Base-by-base conservation (phyloP, 2,113 vertebrate species). In the Campylorhamphus procurvoides region DNA sequence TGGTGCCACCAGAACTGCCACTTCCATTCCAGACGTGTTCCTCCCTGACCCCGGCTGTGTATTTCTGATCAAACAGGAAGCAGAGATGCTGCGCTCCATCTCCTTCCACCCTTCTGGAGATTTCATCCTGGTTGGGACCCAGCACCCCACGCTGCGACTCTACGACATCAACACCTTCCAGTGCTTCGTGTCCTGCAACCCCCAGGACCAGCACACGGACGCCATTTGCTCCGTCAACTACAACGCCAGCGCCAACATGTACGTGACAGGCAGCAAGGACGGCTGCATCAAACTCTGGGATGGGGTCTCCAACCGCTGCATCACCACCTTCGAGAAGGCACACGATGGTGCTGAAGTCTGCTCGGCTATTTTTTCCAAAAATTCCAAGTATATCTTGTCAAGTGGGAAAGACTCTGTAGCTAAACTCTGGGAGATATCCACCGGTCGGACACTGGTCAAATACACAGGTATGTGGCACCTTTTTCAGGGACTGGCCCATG, bases 221-320 rank as follows among this genome's bases (percentile, higher is more conserved):
- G 99, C 99, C 35, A 99, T 99, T 75, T 99, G 98, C 47, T 99
- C 99, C 1, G 99, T 99, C 27, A 98, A 98, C 93, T 99, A 99
- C 97, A 99, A 99, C 73, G 98, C 98, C 33, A 98, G 98, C 1
- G 99, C 99, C 93, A 99, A 99, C 95, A 99, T 98, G 98, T 99
- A 99, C 1, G 99, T 99, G 79, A 98, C 98, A 4, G 99, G 99
- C 94, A 99, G 99, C 94, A 99, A 99, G 93, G 99, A 99, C 1
- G 99, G 99, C 97, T 99, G 98, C 98, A 99, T 99, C 98, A 99
- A 99, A 85, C 94, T 99, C 24, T 99, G 99, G 99, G 99, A 99
- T 5, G 99, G 99, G 0, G 98, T 99, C 83, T 99, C 99, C 8
- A 99, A 99, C 93, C 99, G 99, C 39, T 99, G 99, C 37, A 99